phyloP scores from a whole-genome alignment of 2,888 invertebrate species.

The Rhingia rostrata region DNA sequence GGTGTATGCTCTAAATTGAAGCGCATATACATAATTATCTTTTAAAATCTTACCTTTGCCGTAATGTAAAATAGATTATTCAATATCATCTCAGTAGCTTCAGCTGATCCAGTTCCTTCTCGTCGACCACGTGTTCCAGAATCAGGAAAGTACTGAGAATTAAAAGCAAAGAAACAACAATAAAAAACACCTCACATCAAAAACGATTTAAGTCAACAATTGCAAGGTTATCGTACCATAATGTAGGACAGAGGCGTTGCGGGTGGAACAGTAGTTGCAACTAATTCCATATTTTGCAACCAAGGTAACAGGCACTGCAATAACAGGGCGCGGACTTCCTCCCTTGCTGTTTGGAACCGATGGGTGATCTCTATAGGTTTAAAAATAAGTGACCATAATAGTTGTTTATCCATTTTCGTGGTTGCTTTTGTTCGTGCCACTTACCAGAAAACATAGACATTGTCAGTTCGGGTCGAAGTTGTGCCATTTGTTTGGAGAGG shows the following conservation, averaged over 20 bases:
- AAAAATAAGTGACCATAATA: conserved; percentile 3
- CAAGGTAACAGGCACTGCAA: conserved; percentile 97
- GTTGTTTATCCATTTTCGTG: background rate
- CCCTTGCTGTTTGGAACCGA: conserved; percentile 96
- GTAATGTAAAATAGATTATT: conserved; percentile 99
- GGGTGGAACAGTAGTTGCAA: conserved; percentile 98
- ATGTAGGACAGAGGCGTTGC: conserved; percentile 92
- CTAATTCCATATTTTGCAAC: conserved; percentile 99
- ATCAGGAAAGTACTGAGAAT: conserved; percentile 85
- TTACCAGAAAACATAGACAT: conserved; percentile 99
- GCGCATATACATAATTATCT: conserved; percentile 18
- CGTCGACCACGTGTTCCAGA: conserved; percentile 88
- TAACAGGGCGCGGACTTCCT: conserved; percentile 94
- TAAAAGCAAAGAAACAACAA: conserved; percentile 27
- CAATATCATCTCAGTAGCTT: conserved; percentile 99
- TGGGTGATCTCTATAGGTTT: conserved; percentile 93
- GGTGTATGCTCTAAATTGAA: conserved; percentile 5
- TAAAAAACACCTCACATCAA: conserved; percentile 54
- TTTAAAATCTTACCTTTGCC: conserved; percentile 88
- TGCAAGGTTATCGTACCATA: conserved; percentile 85
- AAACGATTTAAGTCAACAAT: conserved; percentile 60
- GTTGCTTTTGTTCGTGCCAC: conserved; percentile 69
- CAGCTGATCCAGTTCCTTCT: conserved; percentile 98
- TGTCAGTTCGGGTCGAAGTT: conserved; percentile 97
- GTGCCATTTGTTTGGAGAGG: conserved; percentile 95